These are phyloP conservation scores for Tauraco erythrolophus DNA, from an alignment of 2,113 vertebrate genomes.

Conservation along the genomic window DNA sequence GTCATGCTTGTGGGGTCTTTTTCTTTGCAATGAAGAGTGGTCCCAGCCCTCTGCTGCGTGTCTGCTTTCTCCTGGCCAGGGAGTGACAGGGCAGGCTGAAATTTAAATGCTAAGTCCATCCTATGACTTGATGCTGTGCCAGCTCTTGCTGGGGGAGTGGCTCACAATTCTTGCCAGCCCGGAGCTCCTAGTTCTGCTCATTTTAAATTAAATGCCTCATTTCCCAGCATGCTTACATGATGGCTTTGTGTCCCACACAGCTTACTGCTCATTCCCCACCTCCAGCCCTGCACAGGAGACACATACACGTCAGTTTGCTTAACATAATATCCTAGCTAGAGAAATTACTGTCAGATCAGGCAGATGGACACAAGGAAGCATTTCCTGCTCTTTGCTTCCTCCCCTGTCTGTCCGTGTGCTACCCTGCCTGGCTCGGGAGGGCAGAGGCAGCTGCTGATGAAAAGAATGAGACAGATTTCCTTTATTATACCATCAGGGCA, in stretches of 20 bases:
- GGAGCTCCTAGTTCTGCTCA: not conserved
- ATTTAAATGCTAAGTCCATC: not conserved
- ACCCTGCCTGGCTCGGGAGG: not conserved
- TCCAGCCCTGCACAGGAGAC: not conserved
- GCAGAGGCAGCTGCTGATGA: not conserved
- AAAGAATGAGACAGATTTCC: conserved; percentile 8
- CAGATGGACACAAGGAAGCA: not conserved
- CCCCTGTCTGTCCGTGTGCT: not conserved
- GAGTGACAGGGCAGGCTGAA: not conserved
- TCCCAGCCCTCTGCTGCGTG: not conserved
- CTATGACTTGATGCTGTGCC: not conserved
- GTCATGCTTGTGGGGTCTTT: not conserved
- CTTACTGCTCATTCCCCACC: not conserved
- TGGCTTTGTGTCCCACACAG: not conserved
- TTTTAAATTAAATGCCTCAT: conserved; percentile 14
- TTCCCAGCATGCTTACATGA: not conserved
- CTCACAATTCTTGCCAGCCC: not conserved
- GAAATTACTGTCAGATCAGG: not conserved
- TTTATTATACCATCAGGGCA: conserved; percentile 36
- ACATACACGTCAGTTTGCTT: not conserved
- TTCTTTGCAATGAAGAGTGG: not conserved
- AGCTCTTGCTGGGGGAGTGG: not conserved
- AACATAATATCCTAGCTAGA: not conserved
- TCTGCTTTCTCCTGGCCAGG: not conserved
- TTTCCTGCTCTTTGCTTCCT: not conserved